Conservation (phyloP, 2,888 invertebrate species). For the Heliconius erato region DNA sequence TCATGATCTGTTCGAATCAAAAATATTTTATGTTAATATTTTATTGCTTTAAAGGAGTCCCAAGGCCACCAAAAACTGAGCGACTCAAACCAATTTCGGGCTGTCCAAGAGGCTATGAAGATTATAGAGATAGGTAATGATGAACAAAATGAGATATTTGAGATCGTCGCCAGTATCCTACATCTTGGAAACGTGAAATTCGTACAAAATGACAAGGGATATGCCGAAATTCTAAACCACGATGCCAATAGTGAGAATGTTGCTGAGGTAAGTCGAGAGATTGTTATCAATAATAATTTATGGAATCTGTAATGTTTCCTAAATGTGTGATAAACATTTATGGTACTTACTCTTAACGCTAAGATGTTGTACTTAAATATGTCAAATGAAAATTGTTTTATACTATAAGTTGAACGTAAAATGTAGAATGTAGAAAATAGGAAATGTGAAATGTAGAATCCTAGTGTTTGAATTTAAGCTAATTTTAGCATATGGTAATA, state of each 20-base stretch:
- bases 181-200: conserved; percentile 96
- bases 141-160: conserved; percentile 91
- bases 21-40: neutral
- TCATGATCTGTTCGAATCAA: too few species aligned
- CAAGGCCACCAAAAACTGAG: conserved; percentile 69
- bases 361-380: too few species aligned
- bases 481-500: too few species aligned
- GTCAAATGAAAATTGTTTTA: too few species aligned
- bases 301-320: too few species aligned
- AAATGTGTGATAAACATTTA: too few species aligned
- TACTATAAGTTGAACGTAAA: too few species aligned
- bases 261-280: conserved; percentile 85
- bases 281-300: too few species aligned
- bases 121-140: conserved; percentile 90
- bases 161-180: conserved; percentile 93
- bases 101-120: conserved; percentile 90
- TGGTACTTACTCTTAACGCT: too few species aligned
- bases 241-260: conserved; percentile 86
- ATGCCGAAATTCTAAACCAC: conserved; percentile 88
- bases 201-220: conserved; percentile 88
- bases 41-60: conserved; percentile 59
- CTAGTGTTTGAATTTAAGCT: too few species aligned
- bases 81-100: conserved; percentile 89
- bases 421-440: too few species aligned
- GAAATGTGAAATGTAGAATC: too few species aligned